Evolutionary conservation across 2,113 vertebrate species (phyloP).

Genomic region (Prochilodus magdalenae): DNA sequence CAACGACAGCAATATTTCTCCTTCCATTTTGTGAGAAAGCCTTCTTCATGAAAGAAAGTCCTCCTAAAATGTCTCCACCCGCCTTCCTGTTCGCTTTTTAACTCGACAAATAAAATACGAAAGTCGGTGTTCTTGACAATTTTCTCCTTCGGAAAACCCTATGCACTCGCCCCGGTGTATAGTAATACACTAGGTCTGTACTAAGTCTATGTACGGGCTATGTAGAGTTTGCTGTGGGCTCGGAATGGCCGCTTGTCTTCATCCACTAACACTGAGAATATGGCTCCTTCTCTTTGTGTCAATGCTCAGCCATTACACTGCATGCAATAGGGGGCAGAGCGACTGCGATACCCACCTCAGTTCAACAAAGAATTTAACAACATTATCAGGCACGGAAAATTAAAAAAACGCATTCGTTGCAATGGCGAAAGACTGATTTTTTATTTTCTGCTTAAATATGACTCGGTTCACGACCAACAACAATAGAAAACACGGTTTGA

Average conservation of each 20-base stretch:
- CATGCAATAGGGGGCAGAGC: constrained; percentile 80
- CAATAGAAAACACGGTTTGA: constrained; percentile 73
- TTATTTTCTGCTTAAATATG: constrained; percentile 69
- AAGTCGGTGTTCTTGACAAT: constrained; percentile 70
- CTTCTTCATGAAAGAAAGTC: constrained; percentile 88
- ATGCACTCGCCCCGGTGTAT: constrained; percentile 79
- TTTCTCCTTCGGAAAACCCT: constrained; percentile 75
- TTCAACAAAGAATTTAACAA: constrained; percentile 64
- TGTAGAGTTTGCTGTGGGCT: constrained; percentile 79
- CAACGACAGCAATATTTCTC: constrained; percentile 86
- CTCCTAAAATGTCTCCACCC: constrained; percentile 84
- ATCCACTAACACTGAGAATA: constrained; percentile 88
- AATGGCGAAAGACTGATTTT: constrained; percentile 66
- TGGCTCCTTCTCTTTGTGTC: constrained; percentile 95
- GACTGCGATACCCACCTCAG: constrained; percentile 68
- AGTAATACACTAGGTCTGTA: constrained; percentile 79
- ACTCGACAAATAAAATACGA: constrained; percentile 64
- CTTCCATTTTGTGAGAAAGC: constrained; percentile 90
- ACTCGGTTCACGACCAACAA: constrained; percentile 56
- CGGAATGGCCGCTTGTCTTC: constrained; percentile 95
- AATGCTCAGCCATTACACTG: constrained; percentile 85
- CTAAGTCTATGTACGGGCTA: constrained; percentile 78
- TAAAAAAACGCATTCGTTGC: constrained; percentile 53
- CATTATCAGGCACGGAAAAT: constrained; percentile 64
- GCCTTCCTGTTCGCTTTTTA: constrained; percentile 75